phyloP scores from a whole-genome alignment of 1,140 invertebrate species.

The Lucilia cuprina region DNA sequence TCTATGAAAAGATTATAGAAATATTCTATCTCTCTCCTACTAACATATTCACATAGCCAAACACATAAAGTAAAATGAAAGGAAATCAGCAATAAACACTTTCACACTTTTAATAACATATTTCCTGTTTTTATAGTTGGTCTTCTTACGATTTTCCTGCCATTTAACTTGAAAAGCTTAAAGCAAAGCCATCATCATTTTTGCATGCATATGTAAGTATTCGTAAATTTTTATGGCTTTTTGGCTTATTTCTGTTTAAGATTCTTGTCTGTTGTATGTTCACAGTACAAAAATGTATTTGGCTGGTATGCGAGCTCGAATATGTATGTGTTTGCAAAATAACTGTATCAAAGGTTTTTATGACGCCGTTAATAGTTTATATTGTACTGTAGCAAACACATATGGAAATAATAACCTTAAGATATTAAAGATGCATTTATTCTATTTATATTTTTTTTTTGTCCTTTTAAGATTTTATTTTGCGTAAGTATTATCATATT shows the following conservation, averaged over 20 bases:
- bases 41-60: neutral
- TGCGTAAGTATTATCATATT: no score
- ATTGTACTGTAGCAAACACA: neutral
- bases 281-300: neutral
- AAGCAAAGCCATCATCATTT: neutral
- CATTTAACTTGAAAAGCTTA: neutral
- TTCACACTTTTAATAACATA: conserved; percentile 14
- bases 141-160: neutral
- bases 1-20: neutral
- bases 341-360: neutral
- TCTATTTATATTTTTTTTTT: neutral
- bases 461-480: no score
- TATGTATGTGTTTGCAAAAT: neutral
- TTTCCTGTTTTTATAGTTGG: conserved; percentile 6
- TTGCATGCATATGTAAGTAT: neutral
- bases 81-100: conserved; percentile 10
- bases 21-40: neutral
- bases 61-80: neutral
- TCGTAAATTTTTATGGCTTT: neutral
- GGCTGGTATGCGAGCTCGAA: neutral
- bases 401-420: conserved; percentile 2
- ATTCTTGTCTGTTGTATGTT: neutral
- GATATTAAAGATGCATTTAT: neutral
- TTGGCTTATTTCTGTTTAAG: neutral
- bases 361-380: conserved; percentile 9